Conservation (phyloP, 2,797 vertebrate species). For the Phoeniculus purpureus region DNA sequence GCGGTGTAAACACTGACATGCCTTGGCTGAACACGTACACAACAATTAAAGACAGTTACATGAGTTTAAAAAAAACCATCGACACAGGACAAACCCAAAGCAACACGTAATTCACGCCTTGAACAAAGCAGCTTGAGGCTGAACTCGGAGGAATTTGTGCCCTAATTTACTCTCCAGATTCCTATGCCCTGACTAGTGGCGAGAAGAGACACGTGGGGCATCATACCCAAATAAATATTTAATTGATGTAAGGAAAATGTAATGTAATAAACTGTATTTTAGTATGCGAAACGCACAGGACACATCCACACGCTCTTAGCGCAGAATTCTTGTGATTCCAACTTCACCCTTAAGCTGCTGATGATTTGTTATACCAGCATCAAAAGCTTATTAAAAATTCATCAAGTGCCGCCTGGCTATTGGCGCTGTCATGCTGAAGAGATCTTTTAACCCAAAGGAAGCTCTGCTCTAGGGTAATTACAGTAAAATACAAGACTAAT, state of each 20-base stretch:
- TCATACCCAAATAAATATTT: not conserved
- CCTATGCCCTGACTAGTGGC: not conserved
- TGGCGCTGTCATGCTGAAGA: not conserved
- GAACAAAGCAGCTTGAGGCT: not conserved
- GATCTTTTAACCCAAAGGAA: not conserved
- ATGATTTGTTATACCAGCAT: not conserved
- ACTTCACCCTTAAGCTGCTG: not conserved
- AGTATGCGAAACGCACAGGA: not conserved
- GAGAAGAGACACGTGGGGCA: rapidly evolving
- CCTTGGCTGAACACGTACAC: not conserved
- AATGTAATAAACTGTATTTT: not conserved
- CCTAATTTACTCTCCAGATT: not conserved
- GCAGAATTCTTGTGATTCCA: not conserved
- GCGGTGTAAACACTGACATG: rapidly evolving
- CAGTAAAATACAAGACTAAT: not conserved
- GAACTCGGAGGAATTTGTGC: not conserved
- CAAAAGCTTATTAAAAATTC: not conserved
- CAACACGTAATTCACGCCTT: rapidly evolving
- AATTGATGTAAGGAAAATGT: too few relatives aligned
- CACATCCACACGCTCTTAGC: not conserved
- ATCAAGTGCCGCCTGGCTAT: not conserved
- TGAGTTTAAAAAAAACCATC: not conserved
- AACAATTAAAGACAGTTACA: not conserved
- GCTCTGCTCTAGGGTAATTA: not conserved
- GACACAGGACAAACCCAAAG: not conserved